These are phyloP conservation scores for Chrysolina haemoptera DNA, from an alignment of 2,888 invertebrate species.

Conservation along the genomic window DNA sequence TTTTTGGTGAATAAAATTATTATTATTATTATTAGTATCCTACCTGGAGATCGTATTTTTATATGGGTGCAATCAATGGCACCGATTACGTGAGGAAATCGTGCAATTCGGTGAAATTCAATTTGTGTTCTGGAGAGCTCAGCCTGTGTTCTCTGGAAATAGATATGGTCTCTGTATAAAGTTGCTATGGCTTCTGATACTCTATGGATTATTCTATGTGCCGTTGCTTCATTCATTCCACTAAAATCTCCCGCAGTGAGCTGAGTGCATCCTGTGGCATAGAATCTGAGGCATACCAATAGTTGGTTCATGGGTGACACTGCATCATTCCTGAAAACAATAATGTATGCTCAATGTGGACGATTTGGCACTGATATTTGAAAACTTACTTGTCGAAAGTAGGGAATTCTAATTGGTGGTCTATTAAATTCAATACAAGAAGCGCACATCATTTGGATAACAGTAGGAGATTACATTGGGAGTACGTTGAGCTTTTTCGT, in stretches of 20 bases:
- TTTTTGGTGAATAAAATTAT: too few species aligned
- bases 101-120: not conserved
- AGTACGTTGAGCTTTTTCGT: too few species aligned
- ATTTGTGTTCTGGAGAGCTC: not conserved
- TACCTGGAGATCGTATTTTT: slow-evolving; percentile 30
- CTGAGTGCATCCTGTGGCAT: slow-evolving; percentile 13
- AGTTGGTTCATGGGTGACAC: slow-evolving; percentile 1
- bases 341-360: not conserved
- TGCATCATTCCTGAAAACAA: not conserved
- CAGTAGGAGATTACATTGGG: too few species aligned
- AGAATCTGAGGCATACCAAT: not conserved
- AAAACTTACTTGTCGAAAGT: not conserved
- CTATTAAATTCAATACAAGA: not conserved
- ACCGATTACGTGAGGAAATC: slow-evolving; percentile 49
- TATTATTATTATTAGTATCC: too few species aligned
- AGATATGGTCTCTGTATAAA: not conserved
- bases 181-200: not conserved
- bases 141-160: not conserved
- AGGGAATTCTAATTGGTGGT: not conserved
- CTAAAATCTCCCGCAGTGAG: slow-evolving; percentile 1
- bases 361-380: not conserved
- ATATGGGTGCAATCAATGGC: slow-evolving; percentile 57
- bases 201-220: slow-evolving; percentile 6
- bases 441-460: not conserved
- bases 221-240: not conserved